A percentile compares a stretch with the other conserved stretches of the same genome.
These are phyloP conservation scores for Barnardius zonarius DNA, from an alignment of 2,113 vertebrate species.

Conservation along the genomic window DNA sequence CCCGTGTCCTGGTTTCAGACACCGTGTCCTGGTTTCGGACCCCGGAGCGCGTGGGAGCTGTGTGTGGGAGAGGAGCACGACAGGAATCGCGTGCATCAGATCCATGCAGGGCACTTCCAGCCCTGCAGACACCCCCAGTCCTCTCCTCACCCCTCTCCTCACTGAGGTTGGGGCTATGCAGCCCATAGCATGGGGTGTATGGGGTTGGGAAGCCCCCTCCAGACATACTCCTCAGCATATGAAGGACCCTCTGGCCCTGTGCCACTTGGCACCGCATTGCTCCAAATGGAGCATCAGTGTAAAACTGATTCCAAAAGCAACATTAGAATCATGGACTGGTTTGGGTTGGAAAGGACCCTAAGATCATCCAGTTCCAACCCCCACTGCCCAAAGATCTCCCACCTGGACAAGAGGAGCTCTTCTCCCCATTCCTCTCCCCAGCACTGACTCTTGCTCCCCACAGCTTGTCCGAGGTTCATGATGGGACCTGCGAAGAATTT, in stretches of 20 bases:
- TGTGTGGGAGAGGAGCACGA: fast-evolving
- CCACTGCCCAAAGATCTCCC: not conserved
- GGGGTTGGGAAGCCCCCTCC: fast-evolving
- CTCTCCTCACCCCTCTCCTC: not conserved
- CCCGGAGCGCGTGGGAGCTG: fast-evolving
- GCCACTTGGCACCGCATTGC: not conserved
- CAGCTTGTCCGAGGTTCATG: constrained; percentile 10
- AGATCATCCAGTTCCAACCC: not conserved
- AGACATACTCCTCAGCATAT: too few relatives aligned
- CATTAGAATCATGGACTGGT: not conserved
- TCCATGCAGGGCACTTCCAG: not conserved
- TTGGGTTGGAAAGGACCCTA: not conserved
- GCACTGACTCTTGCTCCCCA: not conserved
- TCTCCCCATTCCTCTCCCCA: fast-evolving
- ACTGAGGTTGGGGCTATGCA: not conserved
- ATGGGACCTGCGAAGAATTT: constrained; percentile 40
- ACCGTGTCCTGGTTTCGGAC: not conserved
- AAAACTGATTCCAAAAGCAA: not conserved
- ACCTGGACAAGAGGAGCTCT: fast-evolving
- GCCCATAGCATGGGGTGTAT: fast-evolving
- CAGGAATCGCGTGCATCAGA: not conserved
- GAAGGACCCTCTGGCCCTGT: not conserved
- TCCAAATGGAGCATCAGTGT: not conserved
- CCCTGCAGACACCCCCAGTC: not conserved
- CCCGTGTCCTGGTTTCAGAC: not conserved